Conservation (phyloP, 2,113 vertebrate genomes). For the Sporophila hypoxantha region DNA sequence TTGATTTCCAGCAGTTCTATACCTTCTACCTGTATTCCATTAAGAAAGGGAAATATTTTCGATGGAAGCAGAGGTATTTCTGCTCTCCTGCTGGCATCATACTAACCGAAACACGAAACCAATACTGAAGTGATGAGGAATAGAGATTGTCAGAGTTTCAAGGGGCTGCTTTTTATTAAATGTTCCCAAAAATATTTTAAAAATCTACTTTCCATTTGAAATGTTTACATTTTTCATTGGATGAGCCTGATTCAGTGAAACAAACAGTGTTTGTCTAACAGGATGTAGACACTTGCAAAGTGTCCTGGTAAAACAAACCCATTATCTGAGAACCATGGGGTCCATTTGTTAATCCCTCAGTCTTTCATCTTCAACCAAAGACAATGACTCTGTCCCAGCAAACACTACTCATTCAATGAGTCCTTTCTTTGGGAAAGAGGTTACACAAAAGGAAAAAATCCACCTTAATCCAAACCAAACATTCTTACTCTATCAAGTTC, state of each 20-base stretch:
- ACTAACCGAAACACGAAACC: background rate
- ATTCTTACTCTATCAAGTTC: background rate
- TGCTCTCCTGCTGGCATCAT: background rate
- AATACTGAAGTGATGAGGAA: background rate
- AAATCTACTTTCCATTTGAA: background rate
- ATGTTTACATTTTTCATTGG: background rate
- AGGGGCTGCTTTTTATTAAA: background rate
- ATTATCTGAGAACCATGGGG: background rate
- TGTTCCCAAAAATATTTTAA: background rate
- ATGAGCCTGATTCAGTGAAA: background rate
- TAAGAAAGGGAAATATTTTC: background rate
- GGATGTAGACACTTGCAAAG: background rate
- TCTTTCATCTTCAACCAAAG: background rate
- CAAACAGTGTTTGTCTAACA: background rate
- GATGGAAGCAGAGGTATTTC: background rate
- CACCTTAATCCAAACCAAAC: conserved; percentile 2
- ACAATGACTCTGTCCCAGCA: background rate
- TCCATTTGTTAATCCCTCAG: background rate
- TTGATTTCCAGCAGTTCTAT: background rate
- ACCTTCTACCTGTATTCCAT: background rate
- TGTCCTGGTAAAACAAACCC: background rate
- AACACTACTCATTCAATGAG: background rate
- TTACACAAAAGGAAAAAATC: background rate
- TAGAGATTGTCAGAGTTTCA: background rate
- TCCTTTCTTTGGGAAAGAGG: background rate